These are phyloP conservation scores for Gerris lacustris DNA, from an alignment of 2,888 invertebrate species.

Conservation along the genomic window DNA sequence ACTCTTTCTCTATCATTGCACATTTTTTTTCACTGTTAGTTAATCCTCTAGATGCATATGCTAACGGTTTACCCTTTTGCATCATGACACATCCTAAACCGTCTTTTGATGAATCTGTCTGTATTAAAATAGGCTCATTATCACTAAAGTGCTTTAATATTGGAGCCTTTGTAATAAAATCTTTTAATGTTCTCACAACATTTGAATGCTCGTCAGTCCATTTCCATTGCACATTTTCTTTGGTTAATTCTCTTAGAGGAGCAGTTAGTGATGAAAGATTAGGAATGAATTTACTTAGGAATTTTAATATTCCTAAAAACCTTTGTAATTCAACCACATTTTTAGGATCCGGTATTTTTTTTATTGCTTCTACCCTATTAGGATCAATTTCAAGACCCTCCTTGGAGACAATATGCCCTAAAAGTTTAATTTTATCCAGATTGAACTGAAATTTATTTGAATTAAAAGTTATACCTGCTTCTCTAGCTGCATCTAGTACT, in stretches of 20 bases:
- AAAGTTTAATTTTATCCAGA: conserved; percentile 8
- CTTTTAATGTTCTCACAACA: background rate
- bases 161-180: background rate
- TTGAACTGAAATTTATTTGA: conserved; percentile 15
- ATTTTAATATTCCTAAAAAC: conserved; percentile 17
- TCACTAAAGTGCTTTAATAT: background rate
- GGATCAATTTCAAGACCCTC: conserved; percentile 15
- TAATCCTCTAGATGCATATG: conserved; percentile 34
- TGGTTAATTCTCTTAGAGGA: conserved; percentile 5
- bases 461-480: conserved; percentile 13
- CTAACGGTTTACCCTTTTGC: conserved; percentile 33
- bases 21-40: conserved; percentile 32
- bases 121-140: conserved; percentile 16
- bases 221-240: conserved; percentile 4
- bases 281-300: conserved; percentile 14
- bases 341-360: conserved; percentile 7
- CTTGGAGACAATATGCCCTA: conserved; percentile 17
- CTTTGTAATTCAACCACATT: conserved; percentile 12
- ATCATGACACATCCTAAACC: conserved; percentile 34
- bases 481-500: conserved; percentile 15
- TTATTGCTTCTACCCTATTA: conserved; percentile 10
- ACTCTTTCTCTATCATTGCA: conserved; percentile 37
- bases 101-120: conserved; percentile 32
- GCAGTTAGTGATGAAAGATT: background rate
- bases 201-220: conserved; percentile 4